Base-by-base conservation (phyloP, 1,140 invertebrate species). In the Rhagoletis zephyria region DNA sequence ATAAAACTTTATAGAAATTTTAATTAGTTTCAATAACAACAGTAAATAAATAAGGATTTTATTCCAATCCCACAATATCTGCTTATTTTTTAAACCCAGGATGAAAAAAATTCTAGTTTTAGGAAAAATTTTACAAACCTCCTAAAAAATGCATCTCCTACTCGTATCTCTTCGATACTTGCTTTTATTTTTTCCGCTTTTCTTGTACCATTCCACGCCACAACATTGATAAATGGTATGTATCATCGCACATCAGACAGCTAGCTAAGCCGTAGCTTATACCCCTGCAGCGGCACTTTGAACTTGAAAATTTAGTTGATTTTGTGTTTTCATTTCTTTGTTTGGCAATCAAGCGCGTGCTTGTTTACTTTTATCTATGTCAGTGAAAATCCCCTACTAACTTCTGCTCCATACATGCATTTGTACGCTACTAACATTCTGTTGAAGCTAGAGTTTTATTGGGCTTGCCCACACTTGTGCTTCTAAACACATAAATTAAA, bases 251-350 rank as follows among this genome's bases (percentile, higher is more conserved):
- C 42, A 74, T 14, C 51, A 30, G 74, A n/a, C 16, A 3, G n/a
- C 42, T 42, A 3, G n/a, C 42, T 42, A 85, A 85, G 12, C 59
- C 60, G 30, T 16, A 45, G 42, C 85, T 14, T 3, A 67, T 88
- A 85, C 30, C 30, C 30, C 30, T 30, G 30, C 89, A 89, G 90
- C 91, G 91, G 91, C 89, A 88, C 89, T 92, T 90, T 92, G 91
- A 92, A 92, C 91, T 92, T 92, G 91, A 92, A 92, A 89, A 91
- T 89, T 88, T 89, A 87, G 85, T 87, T 81, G 48, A 45, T 81
- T 51, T 81, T 81, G 4, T 90, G 30, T 89, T 87, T 70, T 10
- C 30, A 42, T 85, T 89, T 88, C 89, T 61, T 88, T 88, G 87
- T 88, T 88, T n/a, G 48, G 86, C 48, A 87, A 74, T 67, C 67